Evolutionary conservation across 2,797 vertebrate genomes (phyloP).

Genomic region (Pygocentrus nattereri): DNA sequence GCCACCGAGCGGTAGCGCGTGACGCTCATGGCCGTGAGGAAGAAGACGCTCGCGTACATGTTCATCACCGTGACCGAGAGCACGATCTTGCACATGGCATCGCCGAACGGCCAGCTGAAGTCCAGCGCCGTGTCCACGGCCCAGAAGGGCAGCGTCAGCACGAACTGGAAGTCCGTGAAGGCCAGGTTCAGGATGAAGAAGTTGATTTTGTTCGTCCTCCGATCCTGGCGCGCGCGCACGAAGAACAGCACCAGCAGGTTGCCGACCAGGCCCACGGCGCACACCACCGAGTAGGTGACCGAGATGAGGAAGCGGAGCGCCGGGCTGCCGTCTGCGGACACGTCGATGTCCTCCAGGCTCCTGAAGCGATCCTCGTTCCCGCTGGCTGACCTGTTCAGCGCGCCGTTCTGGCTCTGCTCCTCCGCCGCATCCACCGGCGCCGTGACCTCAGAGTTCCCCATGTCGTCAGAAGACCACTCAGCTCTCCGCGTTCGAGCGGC

Average conservation of each 20-base stretch:
- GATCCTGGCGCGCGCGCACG: slow-evolving; percentile 71
- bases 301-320: slow-evolving; percentile 72
- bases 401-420: slow-evolving; percentile 59
- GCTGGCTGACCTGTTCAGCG: slow-evolving; percentile 36
- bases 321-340: slow-evolving; percentile 41
- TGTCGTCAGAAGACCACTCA: background rate
- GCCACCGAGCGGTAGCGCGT: slow-evolving; percentile 79
- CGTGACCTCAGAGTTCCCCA: slow-evolving; percentile 33
- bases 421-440: slow-evolving; percentile 53
- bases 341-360: slow-evolving; percentile 48
- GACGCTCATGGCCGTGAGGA: slow-evolving; percentile 81
- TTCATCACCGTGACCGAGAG: slow-evolving; percentile 80
- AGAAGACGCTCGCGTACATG: slow-evolving; percentile 82
- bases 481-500: background rate
- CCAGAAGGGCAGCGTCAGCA: slow-evolving; percentile 84
- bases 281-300: slow-evolving; percentile 77
- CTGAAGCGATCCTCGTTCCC: slow-evolving; percentile 28
- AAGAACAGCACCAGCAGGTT: slow-evolving; percentile 82
- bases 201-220: slow-evolving; percentile 73
- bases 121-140: slow-evolving; percentile 80
- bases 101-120: slow-evolving; percentile 84
- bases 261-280: slow-evolving; percentile 77
- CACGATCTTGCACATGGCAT: slow-evolving; percentile 78
- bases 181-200: slow-evolving; percentile 84
- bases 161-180: slow-evolving; percentile 80